Percentiles rank a stretch among this genome's conserved stretches.
These are phyloP conservation scores for Struthio camelus DNA, from an alignment of 2,113 vertebrate species.

Conservation along the genomic window DNA sequence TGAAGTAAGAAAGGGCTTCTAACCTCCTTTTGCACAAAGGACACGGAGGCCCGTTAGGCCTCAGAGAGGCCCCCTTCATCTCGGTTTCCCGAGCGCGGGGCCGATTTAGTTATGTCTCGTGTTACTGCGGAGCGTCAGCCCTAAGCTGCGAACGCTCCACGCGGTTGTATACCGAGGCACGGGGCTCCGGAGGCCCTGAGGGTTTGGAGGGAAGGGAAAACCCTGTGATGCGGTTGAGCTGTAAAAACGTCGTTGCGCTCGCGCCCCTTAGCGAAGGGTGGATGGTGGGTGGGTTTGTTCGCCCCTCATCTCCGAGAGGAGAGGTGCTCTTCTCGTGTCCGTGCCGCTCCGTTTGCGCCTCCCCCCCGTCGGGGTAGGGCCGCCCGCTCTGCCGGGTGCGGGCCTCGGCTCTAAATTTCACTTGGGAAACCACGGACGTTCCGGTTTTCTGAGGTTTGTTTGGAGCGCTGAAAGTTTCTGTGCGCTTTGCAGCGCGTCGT, in stretches of 20 bases:
- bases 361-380: no score
- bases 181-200: no score
- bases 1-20: neutral
- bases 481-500: neutral
- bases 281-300: no score
- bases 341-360: neutral
- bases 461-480: neutral
- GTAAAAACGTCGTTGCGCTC: rapidly evolving
- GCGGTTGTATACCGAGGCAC: neutral
- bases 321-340: neutral
- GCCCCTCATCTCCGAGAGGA: no score
- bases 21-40: neutral
- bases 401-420: neutral
- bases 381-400: neutral
- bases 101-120: rapidly evolving
- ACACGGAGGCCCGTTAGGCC: neutral
- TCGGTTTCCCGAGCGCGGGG: neutral
- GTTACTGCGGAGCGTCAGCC: neutral
- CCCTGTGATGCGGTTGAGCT: no score
- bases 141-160: neutral
- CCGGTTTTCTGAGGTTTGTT: neutral
- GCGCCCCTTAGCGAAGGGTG: rapidly evolving
- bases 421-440: neutral
- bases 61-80: neutral
- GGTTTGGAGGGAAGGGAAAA: neutral